Evolutionary conservation across 2,113 vertebrate species (phyloP).

Genomic region (Hydrolagus affinis): DNA sequence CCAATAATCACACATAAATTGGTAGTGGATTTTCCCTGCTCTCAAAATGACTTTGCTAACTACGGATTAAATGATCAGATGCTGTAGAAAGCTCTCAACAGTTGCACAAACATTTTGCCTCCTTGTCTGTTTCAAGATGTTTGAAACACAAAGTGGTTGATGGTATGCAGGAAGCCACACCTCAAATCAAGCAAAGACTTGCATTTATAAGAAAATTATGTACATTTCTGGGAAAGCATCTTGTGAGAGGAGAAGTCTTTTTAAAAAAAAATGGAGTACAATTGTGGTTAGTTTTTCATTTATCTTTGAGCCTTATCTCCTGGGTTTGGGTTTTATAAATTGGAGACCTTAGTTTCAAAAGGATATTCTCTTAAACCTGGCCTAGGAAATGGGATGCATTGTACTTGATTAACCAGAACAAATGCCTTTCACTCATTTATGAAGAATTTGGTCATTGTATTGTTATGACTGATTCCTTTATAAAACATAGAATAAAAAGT

Average conservation of each 20-base stretch:
- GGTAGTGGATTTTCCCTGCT: background rate
- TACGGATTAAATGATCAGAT: background rate
- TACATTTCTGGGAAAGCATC: background rate
- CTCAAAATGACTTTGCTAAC: background rate
- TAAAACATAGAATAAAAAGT: too few relatives aligned
- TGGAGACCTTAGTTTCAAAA: too few relatives aligned
- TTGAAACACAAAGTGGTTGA: background rate
- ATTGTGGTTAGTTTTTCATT: too few relatives aligned
- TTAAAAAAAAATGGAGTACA: too few relatives aligned
- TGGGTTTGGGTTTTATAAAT: too few relatives aligned
- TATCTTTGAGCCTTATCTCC: too few relatives aligned
- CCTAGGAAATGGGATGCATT: too few relatives aligned
- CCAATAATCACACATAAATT: background rate
- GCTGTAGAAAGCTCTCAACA: background rate
- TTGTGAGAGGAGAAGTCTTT: background rate
- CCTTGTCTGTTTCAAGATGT: background rate
- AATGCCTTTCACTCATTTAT: too few relatives aligned
- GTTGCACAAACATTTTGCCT: background rate
- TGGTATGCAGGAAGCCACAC: background rate
- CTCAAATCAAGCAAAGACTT: background rate
- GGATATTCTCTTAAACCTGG: too few relatives aligned
- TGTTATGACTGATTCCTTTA: too few relatives aligned
- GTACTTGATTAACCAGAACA: too few relatives aligned
- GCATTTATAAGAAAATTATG: background rate
- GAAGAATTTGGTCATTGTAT: too few relatives aligned